Conservation (phyloP, 2,888 invertebrate genomes). For the Diplolepis rosae region DNA sequence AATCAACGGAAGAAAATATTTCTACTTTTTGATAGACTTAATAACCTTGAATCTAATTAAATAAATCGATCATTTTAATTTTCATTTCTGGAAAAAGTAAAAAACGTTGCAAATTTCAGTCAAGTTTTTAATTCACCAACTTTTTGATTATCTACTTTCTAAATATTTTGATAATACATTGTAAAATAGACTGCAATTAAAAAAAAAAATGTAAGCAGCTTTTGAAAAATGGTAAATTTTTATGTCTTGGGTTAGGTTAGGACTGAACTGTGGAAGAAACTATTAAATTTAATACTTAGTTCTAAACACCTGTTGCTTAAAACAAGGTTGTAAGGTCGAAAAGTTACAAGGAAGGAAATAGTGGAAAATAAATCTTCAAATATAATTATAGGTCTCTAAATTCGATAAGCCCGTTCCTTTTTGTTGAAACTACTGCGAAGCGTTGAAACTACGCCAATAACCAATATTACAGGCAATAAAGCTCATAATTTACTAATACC, state of each 20-base stretch:
- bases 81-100: too few species aligned
- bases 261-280: neutral
- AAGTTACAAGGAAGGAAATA: constrained; percentile 1
- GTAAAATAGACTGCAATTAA: neutral
- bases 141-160: too few species aligned
- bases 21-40: too few species aligned
- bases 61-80: too few species aligned
- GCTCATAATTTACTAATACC: too few species aligned
- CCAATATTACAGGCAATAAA: neutral
- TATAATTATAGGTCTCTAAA: constrained; percentile 21
- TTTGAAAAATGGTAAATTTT: too few species aligned
- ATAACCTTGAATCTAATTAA: too few species aligned
- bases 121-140: too few species aligned
- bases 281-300: constrained; percentile 3
- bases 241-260: neutral
- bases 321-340: constrained; percentile 19
- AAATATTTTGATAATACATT: too few species aligned
- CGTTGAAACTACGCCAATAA: constrained; percentile 13
- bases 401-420: constrained; percentile 13
- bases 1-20: too few species aligned
- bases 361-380: constrained; percentile 10
- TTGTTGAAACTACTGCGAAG: neutral
- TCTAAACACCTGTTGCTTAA: constrained; percentile 21
- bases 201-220: neutral
- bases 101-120: too few species aligned